Conservation (phyloP, 37 sponge, comb jelly and placozoan genomes). For the Oscarella lobularis region DNA sequence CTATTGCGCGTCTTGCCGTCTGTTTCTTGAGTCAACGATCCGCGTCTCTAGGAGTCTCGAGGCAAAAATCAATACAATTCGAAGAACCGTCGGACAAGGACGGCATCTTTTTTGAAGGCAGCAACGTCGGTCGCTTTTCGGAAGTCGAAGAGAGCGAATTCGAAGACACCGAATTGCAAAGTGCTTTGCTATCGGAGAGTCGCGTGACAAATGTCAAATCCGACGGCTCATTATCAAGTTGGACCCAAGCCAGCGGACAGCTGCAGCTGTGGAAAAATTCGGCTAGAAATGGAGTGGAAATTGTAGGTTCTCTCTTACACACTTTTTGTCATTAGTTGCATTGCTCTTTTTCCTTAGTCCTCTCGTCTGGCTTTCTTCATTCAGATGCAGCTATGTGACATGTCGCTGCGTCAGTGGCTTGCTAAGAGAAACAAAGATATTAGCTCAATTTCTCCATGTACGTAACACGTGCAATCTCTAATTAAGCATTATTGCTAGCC, state of each 20-base stretch:
- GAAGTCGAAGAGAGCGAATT: no score
- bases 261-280: no score
- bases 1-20: neutral
- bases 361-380: neutral
- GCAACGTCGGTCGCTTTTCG: no score
- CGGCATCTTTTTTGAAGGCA: no score
- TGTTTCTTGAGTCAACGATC: neutral
- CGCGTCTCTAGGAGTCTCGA: neutral
- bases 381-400: constrained; percentile 8
- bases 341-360: neutral
- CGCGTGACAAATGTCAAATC: no score
- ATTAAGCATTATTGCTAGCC: neutral
- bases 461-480: no score
- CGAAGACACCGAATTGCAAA: no score
- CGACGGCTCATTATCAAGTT: no score
- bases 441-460: neutral
- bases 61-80: neutral
- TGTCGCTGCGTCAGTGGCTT: neutral
- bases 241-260: no score
- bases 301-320: no score
- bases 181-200: no score
- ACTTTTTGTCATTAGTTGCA: neutral
- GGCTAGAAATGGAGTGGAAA: neutral
- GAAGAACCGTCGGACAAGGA: neutral
- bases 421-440: neutral